phyloP scores from a whole-genome alignment of 1,140 invertebrate genomes.

The Grapholita molesta region DNA sequence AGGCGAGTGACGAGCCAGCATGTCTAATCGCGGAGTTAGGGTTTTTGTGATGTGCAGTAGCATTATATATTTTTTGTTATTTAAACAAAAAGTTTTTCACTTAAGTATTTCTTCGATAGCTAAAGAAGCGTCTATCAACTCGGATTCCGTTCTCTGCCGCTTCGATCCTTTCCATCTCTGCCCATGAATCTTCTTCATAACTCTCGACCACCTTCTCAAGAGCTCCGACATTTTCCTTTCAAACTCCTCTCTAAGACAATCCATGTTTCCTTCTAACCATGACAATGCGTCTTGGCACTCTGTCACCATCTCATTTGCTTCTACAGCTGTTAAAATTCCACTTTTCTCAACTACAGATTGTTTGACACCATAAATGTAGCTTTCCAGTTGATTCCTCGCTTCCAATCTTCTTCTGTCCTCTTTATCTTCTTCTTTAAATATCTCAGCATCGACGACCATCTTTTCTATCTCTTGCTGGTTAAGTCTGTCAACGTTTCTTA shows the following conservation, averaged over 20 bases:
- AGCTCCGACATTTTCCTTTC: constrained; percentile 79
- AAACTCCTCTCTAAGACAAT: constrained; percentile 80
- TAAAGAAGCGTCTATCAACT: constrained; percentile 12
- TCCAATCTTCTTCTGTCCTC: constrained; percentile 77
- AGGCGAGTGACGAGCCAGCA: too few relatives aligned
- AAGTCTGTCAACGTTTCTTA: constrained; percentile 71
- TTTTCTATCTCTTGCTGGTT: constrained; percentile 63
- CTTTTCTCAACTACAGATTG: constrained; percentile 68
- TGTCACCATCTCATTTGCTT: constrained; percentile 55
- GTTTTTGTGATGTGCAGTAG: too few relatives aligned
- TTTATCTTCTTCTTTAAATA: constrained; percentile 77
- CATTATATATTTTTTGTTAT: too few relatives aligned
- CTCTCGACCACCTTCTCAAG: constrained; percentile 71
- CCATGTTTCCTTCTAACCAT: constrained; percentile 84
- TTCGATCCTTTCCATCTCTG: constrained; percentile 33
- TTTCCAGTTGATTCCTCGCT: constrained; percentile 84
- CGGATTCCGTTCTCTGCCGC: constrained; percentile 35
- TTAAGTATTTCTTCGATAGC: constrained; percentile 36
- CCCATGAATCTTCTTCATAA: constrained; percentile 69
- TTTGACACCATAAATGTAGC: constrained; percentile 86
- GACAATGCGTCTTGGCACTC: constrained; percentile 77
- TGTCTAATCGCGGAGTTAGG: too few relatives aligned
- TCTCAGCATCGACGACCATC: constrained; percentile 82
- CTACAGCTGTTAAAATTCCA: constrained; percentile 55
- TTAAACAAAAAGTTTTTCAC: too few relatives aligned